Conservation (phyloP, 2,888 invertebrate genomes). For the Polyommatus icarus region DNA sequence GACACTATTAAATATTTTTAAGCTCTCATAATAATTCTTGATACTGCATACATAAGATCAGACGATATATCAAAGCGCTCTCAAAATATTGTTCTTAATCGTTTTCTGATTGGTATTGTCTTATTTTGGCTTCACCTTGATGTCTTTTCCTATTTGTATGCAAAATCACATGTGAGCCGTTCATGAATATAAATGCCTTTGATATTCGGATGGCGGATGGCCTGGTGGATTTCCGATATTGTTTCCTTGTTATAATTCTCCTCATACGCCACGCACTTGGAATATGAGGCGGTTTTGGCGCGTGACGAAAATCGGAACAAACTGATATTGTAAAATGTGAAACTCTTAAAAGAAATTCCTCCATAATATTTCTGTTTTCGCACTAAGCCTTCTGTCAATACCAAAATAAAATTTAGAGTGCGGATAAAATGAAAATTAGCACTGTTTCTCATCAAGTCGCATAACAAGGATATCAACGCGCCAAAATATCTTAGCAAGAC, state of each 20-base stretch:
- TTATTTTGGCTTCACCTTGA: slow-evolving; percentile 15
- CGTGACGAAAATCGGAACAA: neutral
- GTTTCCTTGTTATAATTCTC: slow-evolving; percentile 14
- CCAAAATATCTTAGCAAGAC: too few species aligned
- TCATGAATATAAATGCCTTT: slow-evolving; percentile 23
- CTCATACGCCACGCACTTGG: neutral
- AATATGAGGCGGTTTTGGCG: neutral
- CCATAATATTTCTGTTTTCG: too few species aligned
- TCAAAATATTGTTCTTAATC: neutral
- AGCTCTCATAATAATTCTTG: neutral
- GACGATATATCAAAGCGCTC: neutral
- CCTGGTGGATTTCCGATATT: slow-evolving; percentile 7
- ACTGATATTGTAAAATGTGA: too few species aligned
- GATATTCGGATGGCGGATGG: neutral
- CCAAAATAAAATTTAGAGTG: too few species aligned
- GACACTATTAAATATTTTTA: too few species aligned
- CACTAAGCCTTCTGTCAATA: too few species aligned
- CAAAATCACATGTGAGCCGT: slow-evolving; percentile 23
- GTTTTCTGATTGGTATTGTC: neutral
- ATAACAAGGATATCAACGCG: too few species aligned
- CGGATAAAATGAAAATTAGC: too few species aligned
- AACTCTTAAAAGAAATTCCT: too few species aligned
- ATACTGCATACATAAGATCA: neutral
- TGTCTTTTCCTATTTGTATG: slow-evolving; percentile 27
- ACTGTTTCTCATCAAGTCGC: too few species aligned